Evolutionary conservation across 1,140 invertebrate genomes (phyloP).

Genomic region (Megalonaias nervosa): DNA sequence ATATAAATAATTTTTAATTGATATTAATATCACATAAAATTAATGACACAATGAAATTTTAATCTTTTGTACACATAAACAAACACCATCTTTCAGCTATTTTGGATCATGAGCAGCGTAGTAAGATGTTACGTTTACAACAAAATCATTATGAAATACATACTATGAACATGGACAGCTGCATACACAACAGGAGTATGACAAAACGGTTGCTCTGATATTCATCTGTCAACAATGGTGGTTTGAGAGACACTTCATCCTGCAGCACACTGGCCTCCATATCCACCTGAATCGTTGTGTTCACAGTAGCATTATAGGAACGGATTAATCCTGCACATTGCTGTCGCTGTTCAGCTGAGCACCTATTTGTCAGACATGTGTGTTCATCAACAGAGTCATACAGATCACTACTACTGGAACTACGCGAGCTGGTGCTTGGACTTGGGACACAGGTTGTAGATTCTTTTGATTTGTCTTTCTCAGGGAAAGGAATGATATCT

Average conservation of each 20-base stretch:
- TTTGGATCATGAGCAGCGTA: too few species aligned
- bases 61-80: too few species aligned
- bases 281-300: conserved; percentile 9
- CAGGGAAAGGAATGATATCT: conserved; percentile 60
- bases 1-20: too few species aligned
- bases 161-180: conserved; percentile 91
- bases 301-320: conserved; percentile 37
- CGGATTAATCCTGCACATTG: conserved; percentile 51
- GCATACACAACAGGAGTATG: conserved; percentile 85
- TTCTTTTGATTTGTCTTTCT: not conserved
- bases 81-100: too few species aligned
- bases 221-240: conserved; percentile 50
- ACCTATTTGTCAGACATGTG: conserved; percentile 53
- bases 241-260: not conserved
- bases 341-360: conserved; percentile 50
- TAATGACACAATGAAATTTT: too few species aligned
- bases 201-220: conserved; percentile 86
- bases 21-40: too few species aligned
- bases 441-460: not conserved
- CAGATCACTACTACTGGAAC: conserved; percentile 13
- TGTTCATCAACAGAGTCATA: conserved; percentile 36
- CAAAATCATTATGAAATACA: conserved; percentile 63
- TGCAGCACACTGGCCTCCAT: not conserved
- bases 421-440: not conserved
- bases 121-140: too few species aligned